These are phyloP conservation scores for Steinernema feltiae DNA, from an alignment of 1,140 invertebrate genomes.

Conservation along the genomic window DNA sequence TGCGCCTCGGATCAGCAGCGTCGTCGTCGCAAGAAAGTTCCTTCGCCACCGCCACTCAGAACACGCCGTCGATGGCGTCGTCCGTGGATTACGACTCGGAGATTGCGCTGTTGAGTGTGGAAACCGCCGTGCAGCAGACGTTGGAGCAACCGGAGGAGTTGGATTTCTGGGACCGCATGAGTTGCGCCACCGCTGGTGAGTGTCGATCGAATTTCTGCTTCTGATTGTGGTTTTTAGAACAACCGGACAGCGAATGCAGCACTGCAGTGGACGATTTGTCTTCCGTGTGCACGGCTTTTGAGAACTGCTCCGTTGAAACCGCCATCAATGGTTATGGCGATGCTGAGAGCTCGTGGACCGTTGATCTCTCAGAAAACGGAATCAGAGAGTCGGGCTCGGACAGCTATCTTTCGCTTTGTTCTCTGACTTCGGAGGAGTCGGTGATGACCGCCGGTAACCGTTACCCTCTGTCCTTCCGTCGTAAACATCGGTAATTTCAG, in stretches of 20 bases:
- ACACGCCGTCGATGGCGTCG: background rate
- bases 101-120: background rate
- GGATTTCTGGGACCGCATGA: background rate
- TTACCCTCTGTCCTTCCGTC: background rate
- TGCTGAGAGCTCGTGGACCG: background rate
- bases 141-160: background rate
- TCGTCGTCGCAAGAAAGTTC: background rate
- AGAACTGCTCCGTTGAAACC: background rate
- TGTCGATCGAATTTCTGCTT: background rate
- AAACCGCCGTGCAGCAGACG: background rate
- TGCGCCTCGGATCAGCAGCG: no score
- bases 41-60: background rate
- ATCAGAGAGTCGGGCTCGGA: background rate
- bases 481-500: background rate
- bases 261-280: no score
- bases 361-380: background rate
- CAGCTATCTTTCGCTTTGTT: background rate
- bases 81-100: background rate
- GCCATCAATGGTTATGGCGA: background rate
- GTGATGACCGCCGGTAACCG: background rate
- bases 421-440: background rate
- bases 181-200: background rate
- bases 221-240: background rate
- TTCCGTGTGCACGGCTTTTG: background rate
- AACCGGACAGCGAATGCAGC: background rate